Conservation (phyloP, 2,113 vertebrate genomes). For the Benitochromis conjunctus region DNA sequence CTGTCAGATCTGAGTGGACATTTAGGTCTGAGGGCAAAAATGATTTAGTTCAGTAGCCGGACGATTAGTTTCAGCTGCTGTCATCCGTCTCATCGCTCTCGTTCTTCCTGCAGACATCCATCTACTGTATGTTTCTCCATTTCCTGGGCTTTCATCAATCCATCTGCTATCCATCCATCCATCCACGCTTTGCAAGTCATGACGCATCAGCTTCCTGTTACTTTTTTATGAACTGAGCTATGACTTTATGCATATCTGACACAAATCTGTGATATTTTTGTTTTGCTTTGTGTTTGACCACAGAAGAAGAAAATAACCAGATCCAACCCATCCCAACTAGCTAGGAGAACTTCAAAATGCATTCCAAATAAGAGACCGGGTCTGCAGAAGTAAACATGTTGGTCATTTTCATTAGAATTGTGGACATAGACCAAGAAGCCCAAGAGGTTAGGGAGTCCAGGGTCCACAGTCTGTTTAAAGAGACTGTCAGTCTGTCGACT, state of each 20-base stretch:
- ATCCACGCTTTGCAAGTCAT: not conserved
- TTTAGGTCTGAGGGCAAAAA: not conserved
- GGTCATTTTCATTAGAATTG: not conserved
- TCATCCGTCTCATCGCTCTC: slow-evolving; percentile 2
- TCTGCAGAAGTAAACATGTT: not conserved
- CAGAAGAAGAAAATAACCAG: not conserved
- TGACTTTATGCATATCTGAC: not conserved
- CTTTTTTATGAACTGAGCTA: not conserved
- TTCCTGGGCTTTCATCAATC: not conserved
- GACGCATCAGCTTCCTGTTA: not conserved
- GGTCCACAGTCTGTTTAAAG: not conserved
- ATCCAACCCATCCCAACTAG: not conserved
- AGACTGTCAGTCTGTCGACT: not conserved
- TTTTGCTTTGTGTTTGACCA: not conserved
- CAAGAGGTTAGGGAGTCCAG: not conserved
- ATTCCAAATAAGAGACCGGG: not conserved
- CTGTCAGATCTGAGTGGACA: not conserved
- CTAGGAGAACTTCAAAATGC: not conserved
- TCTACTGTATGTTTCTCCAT: not conserved
- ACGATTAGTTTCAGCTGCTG: not conserved
- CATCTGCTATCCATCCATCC: not conserved
- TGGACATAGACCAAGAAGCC: not conserved
- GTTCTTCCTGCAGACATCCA: not conserved
- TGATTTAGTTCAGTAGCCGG: slow-evolving; percentile 11
- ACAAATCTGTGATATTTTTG: not conserved